Base-by-base conservation (phyloP, 1,140 invertebrate genomes). In the Dreissena polymorpha region DNA sequence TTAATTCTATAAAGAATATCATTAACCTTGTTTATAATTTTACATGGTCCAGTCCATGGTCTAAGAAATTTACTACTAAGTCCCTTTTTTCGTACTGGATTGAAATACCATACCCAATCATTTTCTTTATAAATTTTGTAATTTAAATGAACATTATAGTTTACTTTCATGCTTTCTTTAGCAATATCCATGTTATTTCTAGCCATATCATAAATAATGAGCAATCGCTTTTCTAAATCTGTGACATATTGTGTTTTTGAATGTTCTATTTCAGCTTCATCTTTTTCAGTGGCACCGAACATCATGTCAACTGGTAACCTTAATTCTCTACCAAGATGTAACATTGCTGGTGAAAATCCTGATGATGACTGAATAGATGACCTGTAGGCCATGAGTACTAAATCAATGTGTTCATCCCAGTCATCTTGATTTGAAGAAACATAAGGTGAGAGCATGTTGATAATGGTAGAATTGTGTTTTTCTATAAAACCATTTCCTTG, bases 401-500 rank as follows among this genome's bases (percentile, higher is more conserved):
- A n/a, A n/a, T n/a, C n/a, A n/a, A n/a, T n/a, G n/a, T n/a, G n/a
- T n/a, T n/a, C n/a, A n/a, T n/a, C n/a, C n/a, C n/a, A n/a, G n/a
- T n/a, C n/a, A n/a, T n/a, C n/a, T n/a, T n/a, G n/a, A n/a, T n/a
- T n/a, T n/a, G n/a, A n/a, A n/a, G n/a, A n/a, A n/a, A n/a, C n/a
- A n/a, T n/a, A n/a, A n/a, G n/a, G 83, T 49, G 67, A 51, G 10
- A 88, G 55, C 83, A 86, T 85, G 53, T 84, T 83, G n/a, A 50
- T n/a, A n/a, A 88, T 73, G 5, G 86, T 86, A 14, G 29, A 6
- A 49, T 85, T 87, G 27, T 83, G 75, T 70, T 86, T n/a, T 64
- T 89, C 87, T 10, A 86, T 79, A 63, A 89, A 67, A 13, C 86
- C 84, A 70, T 87, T 77, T n/a, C 64, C 63, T 65, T 86, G 86